Conservation (phyloP, 2,888 invertebrate species). For the Brenthis hecate region DNA sequence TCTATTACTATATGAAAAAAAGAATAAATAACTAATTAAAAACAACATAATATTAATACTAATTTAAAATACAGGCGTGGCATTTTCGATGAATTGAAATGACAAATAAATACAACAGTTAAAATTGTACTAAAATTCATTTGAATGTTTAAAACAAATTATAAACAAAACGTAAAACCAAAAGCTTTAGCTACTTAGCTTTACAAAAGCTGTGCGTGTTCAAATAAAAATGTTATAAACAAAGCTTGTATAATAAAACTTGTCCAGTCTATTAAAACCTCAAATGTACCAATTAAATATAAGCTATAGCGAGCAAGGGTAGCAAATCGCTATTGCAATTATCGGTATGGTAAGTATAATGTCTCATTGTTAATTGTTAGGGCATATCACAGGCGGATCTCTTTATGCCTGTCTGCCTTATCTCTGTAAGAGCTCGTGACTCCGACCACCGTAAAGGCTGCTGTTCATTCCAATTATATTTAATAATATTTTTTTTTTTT, state of each 20-base stretch:
- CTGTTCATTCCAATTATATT: slow-evolving; percentile 42
- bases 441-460: slow-evolving; percentile 49
- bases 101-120: no score
- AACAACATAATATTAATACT: no score
- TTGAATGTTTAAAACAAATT: no score
- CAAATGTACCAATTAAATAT: slow-evolving; percentile 48
- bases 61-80: no score
- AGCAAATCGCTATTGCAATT: slow-evolving; percentile 75
- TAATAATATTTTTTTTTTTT: no score
- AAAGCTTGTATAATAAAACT: slow-evolving; percentile 1
- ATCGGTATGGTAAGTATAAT: slow-evolving; percentile 77
- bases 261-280: slow-evolving; percentile 22
- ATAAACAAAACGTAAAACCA: no score
- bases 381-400: slow-evolving; percentile 76
- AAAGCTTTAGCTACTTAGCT: no score
- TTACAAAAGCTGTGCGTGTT: no score
- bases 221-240: background rate
- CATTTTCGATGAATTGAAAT: no score
- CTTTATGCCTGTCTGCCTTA: slow-evolving; percentile 72
- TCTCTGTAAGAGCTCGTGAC: slow-evolving; percentile 58
- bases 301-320: slow-evolving; percentile 58
- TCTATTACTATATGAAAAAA: no score
- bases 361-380: slow-evolving; percentile 82
- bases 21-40: no score
- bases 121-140: no score